Percentiles rank a stretch among this genome's conserved stretches.
Conservation (phyloP, 2,113 vertebrate species). For the Ameiurus melas region DNA sequence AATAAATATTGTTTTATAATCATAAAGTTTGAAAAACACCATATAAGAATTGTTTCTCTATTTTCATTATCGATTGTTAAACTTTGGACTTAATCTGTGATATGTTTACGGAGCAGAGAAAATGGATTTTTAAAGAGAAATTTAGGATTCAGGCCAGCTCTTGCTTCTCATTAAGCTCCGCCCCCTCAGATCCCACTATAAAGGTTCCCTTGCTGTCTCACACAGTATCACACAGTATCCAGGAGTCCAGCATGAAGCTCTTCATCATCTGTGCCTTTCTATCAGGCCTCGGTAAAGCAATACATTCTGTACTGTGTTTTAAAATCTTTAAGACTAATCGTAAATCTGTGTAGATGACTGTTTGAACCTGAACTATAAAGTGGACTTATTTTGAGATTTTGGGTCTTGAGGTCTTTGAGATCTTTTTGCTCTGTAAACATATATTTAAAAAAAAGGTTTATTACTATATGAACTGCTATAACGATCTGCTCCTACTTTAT, state of each 20-base stretch:
- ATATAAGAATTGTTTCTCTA: no score
- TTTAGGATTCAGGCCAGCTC: no score
- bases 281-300: conserved; percentile 68
- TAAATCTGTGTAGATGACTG: neutral
- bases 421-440: neutral
- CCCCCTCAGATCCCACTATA: conserved; percentile 60
- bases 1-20: no score
- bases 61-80: no score
- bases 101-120: no score
- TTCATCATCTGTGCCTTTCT: conserved; percentile 59
- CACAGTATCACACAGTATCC: conserved; percentile 46
- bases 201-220: conserved; percentile 52
- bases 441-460: neutral
- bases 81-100: no score
- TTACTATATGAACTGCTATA: neutral
- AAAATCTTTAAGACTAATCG: neutral
- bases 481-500: neutral
- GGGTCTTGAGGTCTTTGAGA: neutral
- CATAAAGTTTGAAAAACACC: no score
- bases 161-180: neutral
- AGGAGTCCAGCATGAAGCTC: conserved; percentile 64
- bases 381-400: neutral
- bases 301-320: neutral
- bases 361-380: no score
- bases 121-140: no score